Evolutionary conservation across 2,113 vertebrate genomes (phyloP), one percentile per base, ranked within the genome.

Genomic region (Hippoglossus stenolepis): DNA sequence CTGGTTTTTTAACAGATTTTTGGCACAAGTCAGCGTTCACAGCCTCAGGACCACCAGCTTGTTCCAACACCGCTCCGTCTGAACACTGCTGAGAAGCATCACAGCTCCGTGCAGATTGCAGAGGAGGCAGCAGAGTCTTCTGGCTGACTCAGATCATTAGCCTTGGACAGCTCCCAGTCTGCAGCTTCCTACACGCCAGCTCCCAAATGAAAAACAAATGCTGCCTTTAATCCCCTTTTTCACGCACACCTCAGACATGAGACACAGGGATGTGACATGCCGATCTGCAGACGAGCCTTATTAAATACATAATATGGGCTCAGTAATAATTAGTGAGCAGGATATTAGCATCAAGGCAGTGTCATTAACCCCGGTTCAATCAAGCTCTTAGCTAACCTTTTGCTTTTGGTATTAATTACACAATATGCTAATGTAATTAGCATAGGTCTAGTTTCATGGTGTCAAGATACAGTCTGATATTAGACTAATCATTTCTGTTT

Each of bases 141-240:
- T 6, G 75, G 66, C 70, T 23, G 35, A 38, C 35, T 38, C 53
- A 10, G 21, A 57, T 24, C 54, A 21, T 21, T 21, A 21, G 40
- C 40, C 11, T 18, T 58, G 51, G 58, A 24, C 31, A 6, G 45
- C 45, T 49, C 47, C 77, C 87, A 84, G 75, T 20, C 5, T 40
- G 58, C 64, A 72, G 74, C 68, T 13, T 71, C 31, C 49, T 9
- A 18, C 47, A 65, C 58, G 28, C 76, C 70, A 45, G 23, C 51
- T 66, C 71, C 74, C 58, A 70, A 88, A 92, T 83, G 31, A 79
- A 75, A 87, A 90, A 65, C 83, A 87, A 87, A 92, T 56, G 73
- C 70, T 69, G 70, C 40, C 49, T 11, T 43, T 43, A 43, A 66
- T 15, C 14, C 1, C 20, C 51, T 45, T 58, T 6, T 67, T 49